Evolutionary conservation across 1,140 invertebrate genomes (phyloP), one percentile per base, ranked within the genome.

Genomic region (Leptonema lineaticorne): DNA sequence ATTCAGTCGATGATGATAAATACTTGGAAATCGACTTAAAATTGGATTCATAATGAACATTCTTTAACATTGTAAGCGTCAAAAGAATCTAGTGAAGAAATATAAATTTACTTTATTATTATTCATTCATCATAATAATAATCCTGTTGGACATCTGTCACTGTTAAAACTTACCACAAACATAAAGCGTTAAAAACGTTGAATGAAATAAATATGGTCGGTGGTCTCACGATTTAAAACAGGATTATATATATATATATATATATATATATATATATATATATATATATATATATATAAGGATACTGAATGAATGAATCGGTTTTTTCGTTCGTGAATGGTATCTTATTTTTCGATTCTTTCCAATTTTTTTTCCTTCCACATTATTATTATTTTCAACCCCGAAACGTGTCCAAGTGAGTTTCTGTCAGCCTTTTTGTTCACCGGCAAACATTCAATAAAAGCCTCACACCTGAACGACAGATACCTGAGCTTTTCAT

Each of bases 401-500:
- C 20, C 50, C 50, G 7, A 20, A 53, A 53, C 20, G 20, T 16
- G 11, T 22, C 37, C 37, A 2, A 45, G 2, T 7, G n/a, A 2
- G 24, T 53, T 24, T 53, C 9, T 53, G 24, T 53, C 50, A 26
- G 22, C 4, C 50, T 53, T 53, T 53, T 53, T 53, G 50, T 53
- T 53, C 50, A 24, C 4, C 9, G 5, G 8, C 18, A 53, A 24
- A 53, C 27, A 26, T 41, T n/a, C n/a, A n/a, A n/a, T n/a, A n/a
- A 24, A 59, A 59, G 18, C 20, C 7, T 53, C 45, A n/a, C 6
- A 16, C 53, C 24, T 28, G 16, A 4, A 22, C 16, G 18, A 9
- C 30, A 22, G 27, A 59, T 62, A 62, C 59, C 59, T 62, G 59
- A 30, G 56, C 2, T 26, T n/a, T n/a, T n/a, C n/a, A n/a, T n/a